Conservation (phyloP, 2,113 vertebrate genomes). For the Siniperca knerii region DNA sequence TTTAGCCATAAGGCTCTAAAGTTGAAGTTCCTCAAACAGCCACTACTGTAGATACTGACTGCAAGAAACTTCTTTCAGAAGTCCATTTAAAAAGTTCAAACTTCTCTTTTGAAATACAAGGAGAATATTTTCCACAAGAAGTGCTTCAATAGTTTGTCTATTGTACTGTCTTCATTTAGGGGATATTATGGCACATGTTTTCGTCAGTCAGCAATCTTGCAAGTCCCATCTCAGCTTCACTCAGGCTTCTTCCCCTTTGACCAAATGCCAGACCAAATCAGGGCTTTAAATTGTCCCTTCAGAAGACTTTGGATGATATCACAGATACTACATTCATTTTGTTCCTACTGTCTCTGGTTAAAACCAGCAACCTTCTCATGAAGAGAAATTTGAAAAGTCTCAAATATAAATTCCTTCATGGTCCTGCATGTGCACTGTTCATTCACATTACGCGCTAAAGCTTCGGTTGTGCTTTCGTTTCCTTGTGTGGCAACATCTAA, state of each 20-base stretch:
- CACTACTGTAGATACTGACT: neutral
- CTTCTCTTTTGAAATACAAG: neutral
- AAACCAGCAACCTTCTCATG: neutral
- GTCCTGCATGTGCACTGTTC: neutral
- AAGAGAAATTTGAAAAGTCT: neutral
- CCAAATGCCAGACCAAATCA: neutral
- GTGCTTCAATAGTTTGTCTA: neutral
- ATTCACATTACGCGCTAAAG: slow-evolving; percentile 70
- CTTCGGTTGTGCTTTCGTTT: slow-evolving; percentile 65
- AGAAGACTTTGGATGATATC: slow-evolving; percentile 1
- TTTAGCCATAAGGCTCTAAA: neutral
- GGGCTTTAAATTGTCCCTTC: slow-evolving; percentile 1
- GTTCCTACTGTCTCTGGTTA: neutral
- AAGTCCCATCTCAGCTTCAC: neutral
- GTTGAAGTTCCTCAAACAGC: slow-evolving; percentile 12
- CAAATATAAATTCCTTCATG: slow-evolving; percentile 1
- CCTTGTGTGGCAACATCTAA: slow-evolving; percentile 67
- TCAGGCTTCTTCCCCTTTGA: neutral
- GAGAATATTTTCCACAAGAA: neutral
- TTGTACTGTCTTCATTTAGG: slow-evolving; percentile 15
- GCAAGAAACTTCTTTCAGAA: neutral
- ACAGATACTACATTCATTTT: slow-evolving; percentile 27
- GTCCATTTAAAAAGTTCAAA: slow-evolving; percentile 18
- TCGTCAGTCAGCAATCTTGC: neutral
- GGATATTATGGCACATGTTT: neutral